Base-by-base conservation (phyloP, 2,888 invertebrate genomes). In the Limnephilus lunatus region DNA sequence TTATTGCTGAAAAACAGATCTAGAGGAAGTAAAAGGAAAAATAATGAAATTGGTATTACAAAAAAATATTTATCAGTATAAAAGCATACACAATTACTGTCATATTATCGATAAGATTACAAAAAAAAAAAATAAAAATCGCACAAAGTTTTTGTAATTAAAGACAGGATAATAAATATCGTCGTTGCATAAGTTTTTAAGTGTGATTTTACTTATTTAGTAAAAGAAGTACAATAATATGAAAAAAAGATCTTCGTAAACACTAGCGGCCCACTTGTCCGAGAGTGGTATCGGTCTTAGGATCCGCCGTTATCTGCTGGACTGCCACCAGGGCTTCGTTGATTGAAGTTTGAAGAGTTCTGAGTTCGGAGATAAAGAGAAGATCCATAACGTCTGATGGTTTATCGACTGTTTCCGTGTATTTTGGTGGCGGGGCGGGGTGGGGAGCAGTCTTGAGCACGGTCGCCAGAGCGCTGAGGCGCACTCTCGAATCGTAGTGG, bases 271-370 rank as follows among this genome's bases (percentile, higher is more conserved):
- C 99, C 94, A 99, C 99, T 97, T 98, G 98, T 90, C 99, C 99
- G 87, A 99, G 96, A 95, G 97, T 98, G 0, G 99, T 98, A 95
- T 99, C 99, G 93, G 99, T 99, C 96, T 99, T 99, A 3, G 99
- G 99, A 96, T 99, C 98, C 7, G 99, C 99, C 1, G 99, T 99
- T 2, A 99, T 96, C 93, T 96, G 97, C 96, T 99, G 99, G 5
- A 99, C 98, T 85, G 97, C 97, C 1, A 99, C 99, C 94, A 99
- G 98, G 1, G 98, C 97, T 95, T 99, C 98, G 95, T 99, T 99
- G 90, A 99, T 99, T 94, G 97, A 97, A 0, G 99, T 99, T 95
- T 99, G 99, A 89, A 99, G 96, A 93, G 98, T 97, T 94, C 99
- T 96, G 31, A 99, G 95, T 95, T 99, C 98, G 94, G 98, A 97